Evolutionary conservation across 1,140 invertebrate species (phyloP).

Genomic region (Hormaphis cornu): DNA sequence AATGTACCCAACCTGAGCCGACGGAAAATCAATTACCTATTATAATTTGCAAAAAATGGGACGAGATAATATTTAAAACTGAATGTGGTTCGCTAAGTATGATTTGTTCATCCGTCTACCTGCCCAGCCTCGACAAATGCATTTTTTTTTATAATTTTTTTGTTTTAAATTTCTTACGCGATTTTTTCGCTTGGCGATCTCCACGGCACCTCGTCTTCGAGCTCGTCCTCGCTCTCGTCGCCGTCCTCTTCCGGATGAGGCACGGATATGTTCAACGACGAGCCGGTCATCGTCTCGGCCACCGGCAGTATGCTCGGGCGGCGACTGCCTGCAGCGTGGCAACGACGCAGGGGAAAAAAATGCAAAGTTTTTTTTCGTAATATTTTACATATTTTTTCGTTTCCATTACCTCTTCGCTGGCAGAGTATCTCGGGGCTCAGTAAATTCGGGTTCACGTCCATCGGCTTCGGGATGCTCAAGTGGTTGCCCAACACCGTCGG

Average conservation of each 20-base stretch:
- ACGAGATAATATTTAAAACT: too few relatives aligned
- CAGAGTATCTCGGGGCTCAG: conserved; percentile 67
- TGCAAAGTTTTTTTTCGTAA: too few relatives aligned
- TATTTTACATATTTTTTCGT: too few relatives aligned
- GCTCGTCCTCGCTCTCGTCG: conserved; percentile 77
- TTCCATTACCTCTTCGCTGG: conserved; percentile 54
- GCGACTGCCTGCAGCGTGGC: conserved; percentile 57
- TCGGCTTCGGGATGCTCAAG: conserved; percentile 60
- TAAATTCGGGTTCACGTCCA: conserved; percentile 58
- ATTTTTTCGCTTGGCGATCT: conserved; percentile 79
- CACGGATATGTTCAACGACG: conserved; percentile 61
- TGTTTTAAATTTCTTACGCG: conserved; percentile 53
- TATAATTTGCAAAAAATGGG: too few relatives aligned
- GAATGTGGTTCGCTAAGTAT: too few relatives aligned
- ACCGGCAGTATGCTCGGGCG: conserved; percentile 77
- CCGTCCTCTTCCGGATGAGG: conserved; percentile 53
- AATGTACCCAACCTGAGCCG: too few relatives aligned
- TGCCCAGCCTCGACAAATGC: too few relatives aligned
- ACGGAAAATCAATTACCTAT: neutral
- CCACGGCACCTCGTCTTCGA: conserved; percentile 82
- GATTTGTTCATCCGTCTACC: too few relatives aligned
- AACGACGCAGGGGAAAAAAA: too few relatives aligned
- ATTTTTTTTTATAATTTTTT: neutral
- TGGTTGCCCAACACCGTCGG: conserved; percentile 48
- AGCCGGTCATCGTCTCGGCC: conserved; percentile 75